A percentile compares a stretch with the other conserved stretches of the same genome.
Evolutionary conservation across 2,797 vertebrate species (phyloP).

Genomic region (Premnoplex brunnescens): DNA sequence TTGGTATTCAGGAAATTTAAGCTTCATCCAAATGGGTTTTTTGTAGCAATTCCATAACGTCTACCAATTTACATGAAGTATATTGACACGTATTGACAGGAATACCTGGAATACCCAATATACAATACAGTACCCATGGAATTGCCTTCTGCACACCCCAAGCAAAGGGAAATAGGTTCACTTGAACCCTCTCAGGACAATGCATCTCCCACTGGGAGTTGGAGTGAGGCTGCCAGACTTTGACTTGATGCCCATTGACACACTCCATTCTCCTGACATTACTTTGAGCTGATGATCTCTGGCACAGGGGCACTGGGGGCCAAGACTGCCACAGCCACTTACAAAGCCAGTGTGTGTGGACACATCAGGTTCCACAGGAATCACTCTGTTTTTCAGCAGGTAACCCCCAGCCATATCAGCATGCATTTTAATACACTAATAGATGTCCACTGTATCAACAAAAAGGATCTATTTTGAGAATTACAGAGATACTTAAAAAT

Average conservation of each 20-base stretch:
- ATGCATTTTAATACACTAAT: not conserved
- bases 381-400: not conserved
- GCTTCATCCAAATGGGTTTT: not conserved
- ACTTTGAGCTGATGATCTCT: not conserved
- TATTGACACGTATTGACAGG: not conserved
- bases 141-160: not conserved
- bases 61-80: not conserved
- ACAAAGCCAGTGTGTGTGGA: fast-evolving
- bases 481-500: not conserved
- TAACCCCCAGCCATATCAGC: not conserved
- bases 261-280: not conserved
- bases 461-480: slow-evolving; percentile 11
- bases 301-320: not conserved
- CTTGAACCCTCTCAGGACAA: not conserved
- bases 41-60: not conserved
- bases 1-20: not conserved
- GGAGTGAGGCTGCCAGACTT: not conserved
- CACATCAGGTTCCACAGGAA: not conserved
- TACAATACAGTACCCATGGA: not conserved
- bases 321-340: not conserved
- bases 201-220: not conserved
- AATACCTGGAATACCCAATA: not conserved
- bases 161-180: not conserved
- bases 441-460: not conserved
- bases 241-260: not conserved